Evolutionary conservation across 2,113 vertebrate species (phyloP).

Genomic region (Cyphomyrus discorhynchus): DNA sequence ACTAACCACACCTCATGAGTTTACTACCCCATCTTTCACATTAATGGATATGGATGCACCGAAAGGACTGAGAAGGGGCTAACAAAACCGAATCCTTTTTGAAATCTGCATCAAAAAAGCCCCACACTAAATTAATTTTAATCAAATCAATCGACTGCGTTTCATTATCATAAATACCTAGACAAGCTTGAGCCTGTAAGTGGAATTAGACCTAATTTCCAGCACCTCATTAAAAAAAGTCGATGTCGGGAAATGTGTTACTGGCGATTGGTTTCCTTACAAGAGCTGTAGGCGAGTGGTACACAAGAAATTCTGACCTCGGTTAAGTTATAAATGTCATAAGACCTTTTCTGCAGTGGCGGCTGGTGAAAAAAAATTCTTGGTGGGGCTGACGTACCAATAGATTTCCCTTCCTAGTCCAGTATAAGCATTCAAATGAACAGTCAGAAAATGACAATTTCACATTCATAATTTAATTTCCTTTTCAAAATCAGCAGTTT

Average conservation of each 20-base stretch:
- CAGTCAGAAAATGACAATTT: no score
- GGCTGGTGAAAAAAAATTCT: no score
- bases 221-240: neutral
- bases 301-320: neutral
- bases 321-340: neutral
- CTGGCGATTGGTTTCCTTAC: neutral
- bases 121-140: neutral
- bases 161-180: neutral
- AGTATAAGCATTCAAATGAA: no score
- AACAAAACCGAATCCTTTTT: neutral
- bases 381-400: no score
- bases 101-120: neutral
- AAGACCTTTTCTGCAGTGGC: neutral
- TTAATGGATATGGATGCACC: neutral
- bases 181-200: neutral
- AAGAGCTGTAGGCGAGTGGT: neutral
- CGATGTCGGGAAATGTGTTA: neutral
- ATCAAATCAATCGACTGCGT: neutral
- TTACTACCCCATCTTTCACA: neutral
- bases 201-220: neutral
- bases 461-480: no score
- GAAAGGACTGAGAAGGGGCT: neutral
- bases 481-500: no score
- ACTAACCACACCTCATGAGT: neutral
- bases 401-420: no score